Conservation (phyloP, 2,113 vertebrate genomes). For the Varanus komodoensis region DNA sequence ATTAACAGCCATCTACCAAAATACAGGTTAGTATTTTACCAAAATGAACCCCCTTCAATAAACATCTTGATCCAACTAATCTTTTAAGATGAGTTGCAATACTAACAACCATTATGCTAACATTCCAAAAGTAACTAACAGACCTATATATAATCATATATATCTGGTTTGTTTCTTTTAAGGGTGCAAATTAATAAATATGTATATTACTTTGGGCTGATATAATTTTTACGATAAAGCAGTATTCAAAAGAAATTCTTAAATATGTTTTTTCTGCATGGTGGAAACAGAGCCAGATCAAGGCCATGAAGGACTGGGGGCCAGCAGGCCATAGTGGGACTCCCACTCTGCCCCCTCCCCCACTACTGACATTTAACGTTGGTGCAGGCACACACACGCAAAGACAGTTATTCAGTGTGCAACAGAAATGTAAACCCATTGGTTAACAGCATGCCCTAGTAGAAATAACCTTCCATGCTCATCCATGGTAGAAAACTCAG, state of each 20-base stretch:
- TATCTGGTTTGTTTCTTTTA: slow-evolving; percentile 60
- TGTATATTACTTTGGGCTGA: slow-evolving; percentile 37
- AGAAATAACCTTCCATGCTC: too few species aligned
- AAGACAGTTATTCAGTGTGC: too few species aligned
- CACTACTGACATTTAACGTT: too few species aligned
- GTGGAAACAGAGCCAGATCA: background rate
- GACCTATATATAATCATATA: slow-evolving; percentile 61
- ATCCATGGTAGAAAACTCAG: too few species aligned
- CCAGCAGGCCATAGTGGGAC: too few species aligned
- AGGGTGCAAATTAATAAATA: slow-evolving; percentile 63
- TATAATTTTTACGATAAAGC: background rate
- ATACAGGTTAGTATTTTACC: slow-evolving; percentile 52
- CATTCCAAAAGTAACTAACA: slow-evolving; percentile 46
- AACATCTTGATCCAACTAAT: slow-evolving; percentile 67
- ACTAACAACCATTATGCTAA: slow-evolving; percentile 43
- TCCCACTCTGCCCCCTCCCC: too few species aligned
- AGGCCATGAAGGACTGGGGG: too few species aligned
- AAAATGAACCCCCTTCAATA: slow-evolving; percentile 46
- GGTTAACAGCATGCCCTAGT: too few species aligned
- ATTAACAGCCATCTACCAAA: slow-evolving; percentile 44
- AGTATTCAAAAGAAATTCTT: background rate
- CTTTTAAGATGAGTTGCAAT: slow-evolving; percentile 65
- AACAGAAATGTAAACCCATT: too few species aligned
- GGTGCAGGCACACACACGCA: too few species aligned
- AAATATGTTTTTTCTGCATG: background rate